A percentile compares a stretch with the other conserved stretches of the same genome.
phyloP scores from a whole-genome alignment of 2,888 invertebrate genomes.

The Athripsodes cinereus region DNA sequence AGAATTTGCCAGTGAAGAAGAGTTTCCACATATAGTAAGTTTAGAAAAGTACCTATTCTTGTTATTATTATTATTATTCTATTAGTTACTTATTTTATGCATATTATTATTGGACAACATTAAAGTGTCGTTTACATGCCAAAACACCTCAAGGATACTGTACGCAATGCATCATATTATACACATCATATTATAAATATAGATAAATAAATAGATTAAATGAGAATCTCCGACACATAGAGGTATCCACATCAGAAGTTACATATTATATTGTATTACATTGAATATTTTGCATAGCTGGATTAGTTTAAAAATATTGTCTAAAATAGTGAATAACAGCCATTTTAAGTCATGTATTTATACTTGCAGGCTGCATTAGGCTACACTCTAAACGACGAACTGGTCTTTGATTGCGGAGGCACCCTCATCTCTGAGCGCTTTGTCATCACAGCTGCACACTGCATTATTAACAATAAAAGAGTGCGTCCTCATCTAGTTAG shows the following conservation, averaged over 20 bases:
- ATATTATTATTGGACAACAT: too few species aligned
- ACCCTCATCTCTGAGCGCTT: slow-evolving; percentile 15
- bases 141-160: too few species aligned
- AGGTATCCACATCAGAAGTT: too few species aligned
- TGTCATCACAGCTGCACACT: slow-evolving; percentile 19
- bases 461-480: not conserved
- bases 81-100: too few species aligned
- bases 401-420: slow-evolving; percentile 15
- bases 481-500: slow-evolving; percentile 36
- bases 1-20: slow-evolving; percentile 32
- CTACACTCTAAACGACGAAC: not conserved
- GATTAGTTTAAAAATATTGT: not conserved
- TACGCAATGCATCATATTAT: too few species aligned
- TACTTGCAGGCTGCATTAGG: slow-evolving; percentile 35
- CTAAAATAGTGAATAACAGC: not conserved
- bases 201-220: too few species aligned
- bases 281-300: not conserved
- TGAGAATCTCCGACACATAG: too few species aligned
- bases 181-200: too few species aligned
- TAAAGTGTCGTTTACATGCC: too few species aligned
- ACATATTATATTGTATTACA: too few species aligned
- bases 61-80: too few species aligned
- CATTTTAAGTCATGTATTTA: not conserved
- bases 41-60: too few species aligned
- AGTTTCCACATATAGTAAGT: slow-evolving; percentile 19